Evolutionary conservation across 2,888 invertebrate species (phyloP).

Genomic region (Lepeophtheirus nordmannii): DNA sequence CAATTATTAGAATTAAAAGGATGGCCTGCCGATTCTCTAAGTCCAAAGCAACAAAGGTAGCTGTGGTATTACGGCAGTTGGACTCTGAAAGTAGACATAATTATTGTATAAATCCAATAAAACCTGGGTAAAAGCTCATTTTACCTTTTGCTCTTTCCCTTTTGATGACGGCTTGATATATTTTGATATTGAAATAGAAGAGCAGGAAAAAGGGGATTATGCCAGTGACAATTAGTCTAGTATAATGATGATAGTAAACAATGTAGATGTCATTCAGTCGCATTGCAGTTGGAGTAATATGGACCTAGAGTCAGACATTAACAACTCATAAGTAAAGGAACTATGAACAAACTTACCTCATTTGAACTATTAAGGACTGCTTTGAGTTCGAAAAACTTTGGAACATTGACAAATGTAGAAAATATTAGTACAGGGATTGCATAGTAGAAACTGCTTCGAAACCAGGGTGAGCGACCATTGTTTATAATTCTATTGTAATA

Average conservation of each 20-base stretch:
- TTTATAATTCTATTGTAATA: slow-evolving; percentile 1
- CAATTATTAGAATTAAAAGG: slow-evolving; percentile 2
- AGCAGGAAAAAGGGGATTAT: slow-evolving; percentile 7
- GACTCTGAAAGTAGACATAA: too few species aligned
- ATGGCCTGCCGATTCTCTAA: slow-evolving; percentile 6
- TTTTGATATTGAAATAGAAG: background rate
- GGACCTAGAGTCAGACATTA: too few species aligned
- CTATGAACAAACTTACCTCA: too few species aligned
- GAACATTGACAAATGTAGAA: slow-evolving; percentile 5
- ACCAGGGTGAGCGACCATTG: background rate
- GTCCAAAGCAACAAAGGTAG: background rate
- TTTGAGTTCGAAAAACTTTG: slow-evolving; percentile 13
- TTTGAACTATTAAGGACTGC: background rate
- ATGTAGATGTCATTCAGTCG: slow-evolving; percentile 1
- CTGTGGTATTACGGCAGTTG: background rate
- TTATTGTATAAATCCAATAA: too few species aligned
- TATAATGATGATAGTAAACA: background rate
- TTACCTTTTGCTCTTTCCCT: background rate
- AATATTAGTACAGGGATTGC: slow-evolving; percentile 5
- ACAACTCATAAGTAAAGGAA: too few species aligned
- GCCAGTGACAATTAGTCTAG: slow-evolving; percentile 2
- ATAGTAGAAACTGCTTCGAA: background rate
- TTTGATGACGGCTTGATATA: slow-evolving; percentile 1
- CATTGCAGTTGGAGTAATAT: background rate
- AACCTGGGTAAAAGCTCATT: too few species aligned